Conservation (phyloP, 2,797 vertebrate genomes). For the Sarcophilus harrisii region DNA sequence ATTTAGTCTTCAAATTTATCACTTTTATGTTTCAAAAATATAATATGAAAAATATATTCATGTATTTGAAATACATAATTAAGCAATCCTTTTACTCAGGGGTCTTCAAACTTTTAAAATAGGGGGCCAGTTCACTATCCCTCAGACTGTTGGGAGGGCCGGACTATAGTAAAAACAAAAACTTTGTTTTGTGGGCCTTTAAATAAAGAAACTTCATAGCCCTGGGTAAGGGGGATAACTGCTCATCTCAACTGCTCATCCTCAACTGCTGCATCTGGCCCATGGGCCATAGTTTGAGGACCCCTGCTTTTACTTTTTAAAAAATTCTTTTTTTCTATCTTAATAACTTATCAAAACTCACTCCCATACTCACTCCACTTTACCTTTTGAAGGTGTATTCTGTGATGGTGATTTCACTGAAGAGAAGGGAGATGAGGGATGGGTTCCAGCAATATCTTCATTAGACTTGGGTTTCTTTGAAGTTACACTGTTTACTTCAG, state of each 20-base stretch:
- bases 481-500: slow-evolving; percentile 79
- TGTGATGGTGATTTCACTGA: slow-evolving; percentile 68
- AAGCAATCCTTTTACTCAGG: not conserved
- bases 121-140: no score
- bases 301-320: not conserved
- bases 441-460: slow-evolving; percentile 81
- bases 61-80: not conserved
- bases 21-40: slow-evolving; percentile 47
- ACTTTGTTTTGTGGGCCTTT: no score
- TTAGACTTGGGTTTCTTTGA: slow-evolving; percentile 86
- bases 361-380: slow-evolving; percentile 4
- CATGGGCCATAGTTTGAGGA: no score
- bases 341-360: not conserved
- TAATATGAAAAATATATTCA: not conserved
- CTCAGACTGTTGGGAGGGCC: no score
- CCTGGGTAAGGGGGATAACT: no score
- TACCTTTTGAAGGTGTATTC: slow-evolving; percentile 67
- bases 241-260: no score
- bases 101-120: no score
- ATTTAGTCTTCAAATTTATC: slow-evolving; percentile 66
- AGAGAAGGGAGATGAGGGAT: slow-evolving; percentile 52
- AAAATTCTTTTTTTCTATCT: not conserved
- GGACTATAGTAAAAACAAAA: no score
- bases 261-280: no score
- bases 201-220: no score